Percentiles rank a stretch among this genome's conserved stretches.
phyloP scores from a whole-genome alignment of 2,888 invertebrate genomes.

The Smittia aterrima region DNA sequence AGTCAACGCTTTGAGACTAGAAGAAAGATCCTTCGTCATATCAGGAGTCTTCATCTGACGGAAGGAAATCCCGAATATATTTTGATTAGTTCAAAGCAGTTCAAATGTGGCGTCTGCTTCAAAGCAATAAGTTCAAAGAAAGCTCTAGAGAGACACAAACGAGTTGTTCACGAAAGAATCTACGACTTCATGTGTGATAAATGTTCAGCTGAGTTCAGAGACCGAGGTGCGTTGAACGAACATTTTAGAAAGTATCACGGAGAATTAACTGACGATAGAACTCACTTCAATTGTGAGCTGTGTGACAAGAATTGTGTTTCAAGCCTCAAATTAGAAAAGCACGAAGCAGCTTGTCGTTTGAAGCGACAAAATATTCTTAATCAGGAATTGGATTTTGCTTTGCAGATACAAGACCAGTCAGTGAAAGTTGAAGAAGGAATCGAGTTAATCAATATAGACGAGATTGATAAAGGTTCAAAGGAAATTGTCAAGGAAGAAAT shows the following conservation, averaged over 20 bases:
- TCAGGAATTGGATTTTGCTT: too few species aligned
- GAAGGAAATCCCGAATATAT: background rate
- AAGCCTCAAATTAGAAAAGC: too few species aligned
- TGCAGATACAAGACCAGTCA: too few species aligned
- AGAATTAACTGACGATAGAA: background rate
- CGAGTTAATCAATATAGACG: too few species aligned
- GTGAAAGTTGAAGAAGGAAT: too few species aligned
- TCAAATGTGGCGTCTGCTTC: background rate
- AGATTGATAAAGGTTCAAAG: too few species aligned
- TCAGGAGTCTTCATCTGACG: background rate
- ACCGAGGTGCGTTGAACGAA: background rate
- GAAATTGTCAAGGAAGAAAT: too few species aligned
- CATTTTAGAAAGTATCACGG: background rate
- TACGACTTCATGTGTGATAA: background rate
- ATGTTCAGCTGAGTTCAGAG: background rate
- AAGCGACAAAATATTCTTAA: too few species aligned
- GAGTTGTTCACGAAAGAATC: background rate
- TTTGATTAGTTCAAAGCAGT: background rate
- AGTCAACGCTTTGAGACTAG: background rate
- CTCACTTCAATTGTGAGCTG: background rate
- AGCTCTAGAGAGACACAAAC: background rate
- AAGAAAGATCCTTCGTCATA: background rate
- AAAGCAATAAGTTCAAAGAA: background rate
- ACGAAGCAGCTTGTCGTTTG: too few species aligned
- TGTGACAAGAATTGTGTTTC: background rate